These are phyloP conservation scores for Berghia stephanieae DNA, from an alignment of 1,140 invertebrate species.

Conservation along the genomic window DNA sequence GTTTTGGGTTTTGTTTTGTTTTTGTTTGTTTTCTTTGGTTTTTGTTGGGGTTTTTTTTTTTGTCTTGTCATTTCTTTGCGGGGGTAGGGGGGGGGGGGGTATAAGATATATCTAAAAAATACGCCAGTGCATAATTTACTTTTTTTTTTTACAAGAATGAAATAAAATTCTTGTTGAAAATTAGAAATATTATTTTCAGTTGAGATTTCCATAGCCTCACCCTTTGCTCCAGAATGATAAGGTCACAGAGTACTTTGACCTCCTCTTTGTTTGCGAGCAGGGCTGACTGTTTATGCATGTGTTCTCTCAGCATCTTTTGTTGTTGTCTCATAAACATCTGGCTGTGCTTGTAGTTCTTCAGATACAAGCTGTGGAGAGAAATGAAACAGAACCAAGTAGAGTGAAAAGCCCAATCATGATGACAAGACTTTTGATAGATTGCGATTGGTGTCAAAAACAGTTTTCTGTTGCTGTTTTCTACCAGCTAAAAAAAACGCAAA, in stretches of 20 bases:
- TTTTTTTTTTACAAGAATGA: not conserved
- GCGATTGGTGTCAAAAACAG: no score
- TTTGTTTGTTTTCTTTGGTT: no score
- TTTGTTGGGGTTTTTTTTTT: no score
- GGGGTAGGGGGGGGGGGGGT: no score
- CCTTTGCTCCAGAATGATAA: slow-evolving; percentile 54
- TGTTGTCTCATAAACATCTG: slow-evolving; percentile 39
- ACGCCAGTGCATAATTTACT: not conserved
- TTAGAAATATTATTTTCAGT: not conserved
- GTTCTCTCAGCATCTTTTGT: slow-evolving; percentile 34
- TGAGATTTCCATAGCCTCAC: slow-evolving; percentile 32
- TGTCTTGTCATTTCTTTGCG: no score
- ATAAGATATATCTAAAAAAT: no score
- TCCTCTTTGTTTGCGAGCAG: slow-evolving; percentile 47
- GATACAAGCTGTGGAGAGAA: slow-evolving; percentile 38
- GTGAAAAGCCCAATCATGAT: no score
- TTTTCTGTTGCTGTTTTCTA: no score
- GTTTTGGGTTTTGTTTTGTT: no score
- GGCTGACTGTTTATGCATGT: slow-evolving; percentile 39
- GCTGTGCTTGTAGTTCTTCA: slow-evolving; percentile 37
- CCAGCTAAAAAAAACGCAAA: no score
- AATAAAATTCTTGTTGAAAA: not conserved
- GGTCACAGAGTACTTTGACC: slow-evolving; percentile 53
- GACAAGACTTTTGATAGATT: no score
- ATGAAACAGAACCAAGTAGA: no score